phyloP scores from a whole-genome alignment of 2,113 vertebrate genomes.

The Vulpes vulpes region DNA sequence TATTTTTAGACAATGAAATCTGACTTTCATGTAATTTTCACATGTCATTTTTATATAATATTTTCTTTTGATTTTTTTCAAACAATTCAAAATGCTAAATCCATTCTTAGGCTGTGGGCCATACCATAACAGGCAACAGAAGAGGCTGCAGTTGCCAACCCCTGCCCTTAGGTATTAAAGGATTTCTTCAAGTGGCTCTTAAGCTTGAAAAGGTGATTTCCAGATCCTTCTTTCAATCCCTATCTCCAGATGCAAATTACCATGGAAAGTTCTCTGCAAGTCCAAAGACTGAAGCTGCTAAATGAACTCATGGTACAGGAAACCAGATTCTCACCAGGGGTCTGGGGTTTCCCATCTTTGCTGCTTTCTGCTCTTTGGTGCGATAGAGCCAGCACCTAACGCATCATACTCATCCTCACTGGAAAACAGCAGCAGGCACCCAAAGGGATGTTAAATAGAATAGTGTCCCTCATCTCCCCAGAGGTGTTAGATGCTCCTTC shows the following conservation, averaged over 20 bases:
- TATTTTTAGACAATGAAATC: background rate
- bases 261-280: background rate
- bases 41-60: background rate
- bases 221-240: background rate
- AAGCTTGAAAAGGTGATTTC: background rate
- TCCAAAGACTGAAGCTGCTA: accelerated
- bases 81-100: background rate
- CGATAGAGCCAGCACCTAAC: background rate
- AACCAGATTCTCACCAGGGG: background rate
- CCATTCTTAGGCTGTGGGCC: background rate
- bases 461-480: background rate
- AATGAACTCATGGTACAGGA: no score
- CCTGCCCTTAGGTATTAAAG: background rate
- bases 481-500: background rate
- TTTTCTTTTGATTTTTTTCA: background rate
- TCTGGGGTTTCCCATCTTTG: accelerated
- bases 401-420: accelerated
- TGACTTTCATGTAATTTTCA: background rate
- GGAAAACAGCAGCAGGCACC: background rate
- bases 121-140: background rate
- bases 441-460: background rate
- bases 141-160: background rate
- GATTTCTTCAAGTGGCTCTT: background rate
- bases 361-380: background rate
- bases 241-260: background rate